Evolutionary conservation across 2,888 invertebrate genomes (phyloP), one percentile per base, ranked within the genome.

Genomic region (Philereme vetulata): DNA sequence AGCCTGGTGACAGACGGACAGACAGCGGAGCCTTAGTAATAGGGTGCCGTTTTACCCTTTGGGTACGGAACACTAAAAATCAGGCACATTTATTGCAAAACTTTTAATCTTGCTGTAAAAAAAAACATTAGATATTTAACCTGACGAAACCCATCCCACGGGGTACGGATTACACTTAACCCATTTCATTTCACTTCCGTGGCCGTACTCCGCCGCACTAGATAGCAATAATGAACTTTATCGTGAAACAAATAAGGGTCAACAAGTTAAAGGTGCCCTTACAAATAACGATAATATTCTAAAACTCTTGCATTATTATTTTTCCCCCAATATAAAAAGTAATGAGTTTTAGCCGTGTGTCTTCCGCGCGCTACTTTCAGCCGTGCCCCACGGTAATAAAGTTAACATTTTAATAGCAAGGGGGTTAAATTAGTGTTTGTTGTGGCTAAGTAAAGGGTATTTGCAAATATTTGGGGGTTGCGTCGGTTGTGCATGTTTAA

Each of bases 251-350:
- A 74, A 77, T 73, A 75, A 72, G 68, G 70, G 67, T 53, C 67
- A 72, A 69, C 68, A n/a, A 58, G 64, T 54, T 63, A 53, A 61
- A 47, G 62, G 72, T 66, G 66, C 59, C 70, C 74, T 70, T 74
- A 69, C 71, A 67, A 73, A 78, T 80, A 76, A 82, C 78, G 80
- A 77, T 80, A 77, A 79, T 79, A 73, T 78, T 80, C 80, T 75
- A 78, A 79, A 67, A 78, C 77, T 72, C 76, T 72, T 71, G 75
- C 77, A 79, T 82, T 81, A 81, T 82, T 76, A 75, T 79, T 80
- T 78, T 77, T 79, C 79, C 78, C 78, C 76, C 75, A 76, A 72
- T 81, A 82, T 85, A 84, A 85, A 84, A 85, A 81, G 77, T 81
- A 81, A 84, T 80, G 81, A 70, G 74, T 71, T 74, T 72, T 66